Evolutionary conservation across 2,113 vertebrate species (phyloP).

Genomic region (Tachysurus vachellii): DNA sequence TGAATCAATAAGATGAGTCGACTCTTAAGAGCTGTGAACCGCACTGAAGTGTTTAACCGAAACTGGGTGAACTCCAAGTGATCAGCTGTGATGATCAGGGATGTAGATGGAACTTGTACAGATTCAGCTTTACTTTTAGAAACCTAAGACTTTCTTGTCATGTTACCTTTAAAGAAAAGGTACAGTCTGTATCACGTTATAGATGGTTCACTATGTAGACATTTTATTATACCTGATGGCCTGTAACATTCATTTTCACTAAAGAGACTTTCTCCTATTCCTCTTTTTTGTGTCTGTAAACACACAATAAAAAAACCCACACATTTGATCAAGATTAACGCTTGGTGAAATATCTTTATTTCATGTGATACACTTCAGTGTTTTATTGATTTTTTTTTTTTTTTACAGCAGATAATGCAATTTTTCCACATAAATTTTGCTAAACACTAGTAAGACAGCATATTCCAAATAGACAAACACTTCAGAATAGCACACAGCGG

Average conservation of each 20-base stretch:
- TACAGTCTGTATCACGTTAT: background rate
- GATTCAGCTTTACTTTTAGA: background rate
- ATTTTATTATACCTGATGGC: background rate
- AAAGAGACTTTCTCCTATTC: background rate
- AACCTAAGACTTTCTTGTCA: background rate
- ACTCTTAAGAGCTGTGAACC: background rate
- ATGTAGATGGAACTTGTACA: no score
- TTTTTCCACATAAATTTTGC: conserved; percentile 86
- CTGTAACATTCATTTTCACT: background rate
- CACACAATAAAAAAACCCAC: background rate
- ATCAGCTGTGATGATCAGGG: background rate
- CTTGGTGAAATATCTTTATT: conserved; percentile 85
- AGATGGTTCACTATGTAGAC: background rate
- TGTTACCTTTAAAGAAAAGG: background rate
- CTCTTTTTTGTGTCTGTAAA: background rate
- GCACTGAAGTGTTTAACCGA: background rate
- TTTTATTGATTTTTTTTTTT: conserved; percentile 64
- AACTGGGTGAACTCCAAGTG: background rate
- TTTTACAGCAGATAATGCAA: conserved; percentile 86
- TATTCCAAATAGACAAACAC: conserved; percentile 81
- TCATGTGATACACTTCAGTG: conserved; percentile 84
- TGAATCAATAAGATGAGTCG: background rate
- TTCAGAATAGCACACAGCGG: conserved; percentile 82
- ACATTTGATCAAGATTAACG: background rate
- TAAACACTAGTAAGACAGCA: conserved; percentile 88